Evolutionary conservation across 2,113 vertebrate species (phyloP).

Genomic region (Amblyopsis rosae): DNA sequence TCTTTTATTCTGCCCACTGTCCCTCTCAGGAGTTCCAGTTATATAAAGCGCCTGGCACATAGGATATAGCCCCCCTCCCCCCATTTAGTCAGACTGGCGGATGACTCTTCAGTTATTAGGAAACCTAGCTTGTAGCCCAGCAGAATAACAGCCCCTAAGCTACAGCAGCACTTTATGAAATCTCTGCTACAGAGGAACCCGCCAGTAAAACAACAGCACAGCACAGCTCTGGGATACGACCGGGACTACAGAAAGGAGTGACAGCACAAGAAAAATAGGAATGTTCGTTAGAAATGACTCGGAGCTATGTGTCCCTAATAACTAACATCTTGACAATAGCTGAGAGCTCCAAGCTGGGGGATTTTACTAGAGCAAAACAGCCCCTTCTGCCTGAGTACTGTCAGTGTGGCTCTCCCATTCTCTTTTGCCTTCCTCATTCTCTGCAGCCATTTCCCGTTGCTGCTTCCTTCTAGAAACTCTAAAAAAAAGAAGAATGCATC

Average conservation of each 20-base stretch:
- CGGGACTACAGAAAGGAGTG: conserved; percentile 10
- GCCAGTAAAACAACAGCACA: conserved; percentile 5
- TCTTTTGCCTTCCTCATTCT: conserved; percentile 12
- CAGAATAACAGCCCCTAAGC: conserved; percentile 17
- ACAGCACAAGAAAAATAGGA: neutral
- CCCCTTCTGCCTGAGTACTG: conserved; percentile 30
- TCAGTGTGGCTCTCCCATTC: conserved; percentile 32
- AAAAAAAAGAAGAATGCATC: conserved; percentile 17
- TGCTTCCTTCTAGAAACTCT: conserved; percentile 31
- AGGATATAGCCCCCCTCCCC: conserved; percentile 34
- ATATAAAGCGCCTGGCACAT: conserved; percentile 4
- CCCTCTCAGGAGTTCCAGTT: neutral
- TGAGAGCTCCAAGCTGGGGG: neutral
- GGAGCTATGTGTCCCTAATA: conserved; percentile 6
- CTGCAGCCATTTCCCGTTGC: conserved; percentile 66
- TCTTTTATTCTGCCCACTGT: neutral
- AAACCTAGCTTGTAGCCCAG: conserved; percentile 31
- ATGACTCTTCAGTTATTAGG: conserved; percentile 37
- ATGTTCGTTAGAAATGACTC: neutral
- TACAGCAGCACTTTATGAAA: conserved; percentile 40
- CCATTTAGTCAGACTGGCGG: conserved; percentile 35
- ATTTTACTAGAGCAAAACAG: conserved; percentile 37
- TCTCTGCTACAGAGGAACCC: neutral
- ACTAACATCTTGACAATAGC: neutral
- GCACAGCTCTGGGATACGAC: conserved; percentile 11